Percentiles rank a stretch among this genome's conserved stretches.
Evolutionary conservation across 2,797 vertebrate genomes (phyloP).

Genomic region (Halcyon chelicuti): DNA sequence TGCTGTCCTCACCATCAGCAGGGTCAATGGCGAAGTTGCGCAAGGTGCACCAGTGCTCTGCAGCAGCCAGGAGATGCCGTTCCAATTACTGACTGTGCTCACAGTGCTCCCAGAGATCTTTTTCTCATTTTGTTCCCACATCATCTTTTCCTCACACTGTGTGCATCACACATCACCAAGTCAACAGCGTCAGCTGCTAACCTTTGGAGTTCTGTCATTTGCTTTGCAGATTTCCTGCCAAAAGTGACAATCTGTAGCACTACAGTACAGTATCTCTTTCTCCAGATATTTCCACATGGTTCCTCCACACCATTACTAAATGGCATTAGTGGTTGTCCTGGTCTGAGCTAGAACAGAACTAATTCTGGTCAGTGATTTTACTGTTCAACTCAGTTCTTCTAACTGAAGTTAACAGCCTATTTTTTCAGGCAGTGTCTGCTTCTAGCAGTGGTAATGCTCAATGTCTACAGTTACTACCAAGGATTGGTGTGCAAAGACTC

Average conservation of each 20-base stretch:
- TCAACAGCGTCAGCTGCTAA: conserved; percentile 58
- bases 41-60: neutral
- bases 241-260: neutral
- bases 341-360: neutral
- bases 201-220: conserved; percentile 22
- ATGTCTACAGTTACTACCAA: neutral
- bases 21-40: neutral
- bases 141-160: conserved; percentile 34
- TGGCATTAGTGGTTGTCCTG: neutral
- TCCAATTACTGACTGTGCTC: neutral
- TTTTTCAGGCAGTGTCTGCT: neutral
- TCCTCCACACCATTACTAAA: neutral
- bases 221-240: neutral
- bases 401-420: neutral
- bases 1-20: neutral
- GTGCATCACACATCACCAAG: conserved; percentile 37
- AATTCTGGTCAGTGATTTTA: too few relatives aligned
- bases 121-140: conserved; percentile 50
- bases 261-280: neutral
- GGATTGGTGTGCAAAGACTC: too few relatives aligned
- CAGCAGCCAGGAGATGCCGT: neutral
- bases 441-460: neutral
- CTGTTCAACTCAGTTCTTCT: too few relatives aligned
- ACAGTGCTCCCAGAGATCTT: conserved; percentile 35
- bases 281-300: neutral